phyloP scores from a whole-genome alignment of 2,113 vertebrate species.

The Dicrurus megarhynchus region DNA sequence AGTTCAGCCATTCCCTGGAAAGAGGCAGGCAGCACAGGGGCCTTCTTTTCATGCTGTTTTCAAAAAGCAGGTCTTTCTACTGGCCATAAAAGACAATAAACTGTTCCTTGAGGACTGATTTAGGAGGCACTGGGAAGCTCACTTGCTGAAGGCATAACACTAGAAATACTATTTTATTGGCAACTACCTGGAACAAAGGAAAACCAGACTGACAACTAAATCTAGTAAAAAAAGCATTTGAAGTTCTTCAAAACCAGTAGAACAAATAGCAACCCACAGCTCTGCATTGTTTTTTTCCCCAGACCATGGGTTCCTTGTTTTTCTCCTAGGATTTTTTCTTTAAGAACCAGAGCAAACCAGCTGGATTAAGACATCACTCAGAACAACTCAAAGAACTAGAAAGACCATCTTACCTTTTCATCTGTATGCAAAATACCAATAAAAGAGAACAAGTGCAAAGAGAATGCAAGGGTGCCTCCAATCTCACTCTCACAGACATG shows the following conservation, averaged over 20 bases:
- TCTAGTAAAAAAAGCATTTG: neutral
- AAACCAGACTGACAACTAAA: neutral
- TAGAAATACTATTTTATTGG: neutral
- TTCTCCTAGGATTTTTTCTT: neutral
- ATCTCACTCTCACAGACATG: neutral
- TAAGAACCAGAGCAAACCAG: neutral
- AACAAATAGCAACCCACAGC: neutral
- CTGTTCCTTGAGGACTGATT: neutral
- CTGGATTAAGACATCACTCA: neutral
- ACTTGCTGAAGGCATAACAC: neutral
- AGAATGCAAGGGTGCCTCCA: neutral
- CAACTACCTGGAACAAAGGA: slow-evolving; percentile 5
- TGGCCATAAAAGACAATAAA: neutral
- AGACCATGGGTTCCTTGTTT: neutral
- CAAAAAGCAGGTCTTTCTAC: neutral
- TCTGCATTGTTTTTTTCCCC: neutral
- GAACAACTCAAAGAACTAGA: slow-evolving; percentile 21
- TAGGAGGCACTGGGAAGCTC: neutral
- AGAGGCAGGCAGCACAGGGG: neutral
- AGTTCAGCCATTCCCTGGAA: neutral
- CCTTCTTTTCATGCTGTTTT: neutral
- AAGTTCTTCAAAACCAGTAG: neutral
- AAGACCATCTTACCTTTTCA: slow-evolving; percentile 38
- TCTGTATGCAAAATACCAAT: neutral
- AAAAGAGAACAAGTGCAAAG: neutral